phyloP scores from a whole-genome alignment of 2,113 vertebrate genomes.

The Brevimyrus niger region DNA sequence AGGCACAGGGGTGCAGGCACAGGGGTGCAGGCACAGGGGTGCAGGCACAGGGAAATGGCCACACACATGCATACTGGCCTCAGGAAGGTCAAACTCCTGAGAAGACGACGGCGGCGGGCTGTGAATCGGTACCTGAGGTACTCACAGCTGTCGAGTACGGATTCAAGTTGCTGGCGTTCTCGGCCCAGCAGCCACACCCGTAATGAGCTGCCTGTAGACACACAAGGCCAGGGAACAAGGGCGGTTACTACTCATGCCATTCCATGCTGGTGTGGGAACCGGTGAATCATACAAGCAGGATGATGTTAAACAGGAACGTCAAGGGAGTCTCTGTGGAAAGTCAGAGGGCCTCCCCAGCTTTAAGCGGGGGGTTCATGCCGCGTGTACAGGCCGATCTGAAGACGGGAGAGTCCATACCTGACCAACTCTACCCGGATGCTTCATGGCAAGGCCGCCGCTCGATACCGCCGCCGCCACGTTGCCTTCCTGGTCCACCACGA shows the following conservation, averaged over 20 bases:
- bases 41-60: not conserved
- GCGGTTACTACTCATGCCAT: not conserved
- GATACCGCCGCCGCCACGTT: conserved; percentile 97
- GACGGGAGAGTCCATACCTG: conserved; percentile 63
- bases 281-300: not conserved
- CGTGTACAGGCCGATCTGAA: not conserved
- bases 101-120: not conserved
- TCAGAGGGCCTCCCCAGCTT: not conserved
- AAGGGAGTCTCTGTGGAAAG: not conserved
- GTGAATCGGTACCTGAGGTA: conserved; percentile 93
- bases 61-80: not conserved
- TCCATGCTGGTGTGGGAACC: not conserved
- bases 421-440: conserved; percentile 93
- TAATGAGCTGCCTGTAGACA: conserved; percentile 88
- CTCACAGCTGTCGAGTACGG: conserved; percentile 98
- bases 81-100: not conserved
- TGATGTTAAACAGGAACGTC: not conserved
- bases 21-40: not conserved
- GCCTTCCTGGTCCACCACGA: conserved; percentile 92
- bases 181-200: conserved; percentile 99
- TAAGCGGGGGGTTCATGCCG: not conserved
- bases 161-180: conserved; percentile 82
- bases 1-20: not conserved
- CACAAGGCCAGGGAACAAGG: not conserved
- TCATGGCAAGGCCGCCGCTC: conserved; percentile 94